Evolutionary conservation across 2,797 vertebrate species (phyloP).

Genomic region (Muscicapa comitata): DNA sequence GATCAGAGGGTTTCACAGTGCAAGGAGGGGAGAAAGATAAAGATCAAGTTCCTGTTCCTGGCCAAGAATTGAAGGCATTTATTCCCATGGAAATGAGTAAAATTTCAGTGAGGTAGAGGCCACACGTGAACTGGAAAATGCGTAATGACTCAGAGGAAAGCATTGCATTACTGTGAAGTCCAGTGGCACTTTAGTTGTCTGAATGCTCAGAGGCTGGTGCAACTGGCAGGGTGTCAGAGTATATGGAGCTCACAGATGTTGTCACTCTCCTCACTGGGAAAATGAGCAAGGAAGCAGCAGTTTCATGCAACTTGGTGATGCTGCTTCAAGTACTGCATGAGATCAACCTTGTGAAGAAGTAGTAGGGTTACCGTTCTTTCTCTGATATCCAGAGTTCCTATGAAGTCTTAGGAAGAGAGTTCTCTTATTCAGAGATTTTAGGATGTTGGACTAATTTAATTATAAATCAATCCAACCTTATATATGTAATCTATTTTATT

Average conservation of each 20-base stretch:
- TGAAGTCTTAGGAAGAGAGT: neutral
- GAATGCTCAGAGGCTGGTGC: neutral
- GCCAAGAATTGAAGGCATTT: neutral
- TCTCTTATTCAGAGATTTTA: neutral
- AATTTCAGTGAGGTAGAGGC: neutral
- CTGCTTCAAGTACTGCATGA: neutral
- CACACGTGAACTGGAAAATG: neutral
- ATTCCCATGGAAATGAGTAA: neutral
- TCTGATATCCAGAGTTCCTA: neutral
- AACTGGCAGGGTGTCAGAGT: neutral
- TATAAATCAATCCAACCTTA: neutral
- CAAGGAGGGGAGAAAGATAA: neutral
- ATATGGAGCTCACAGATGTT: neutral
- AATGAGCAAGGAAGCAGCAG: neutral
- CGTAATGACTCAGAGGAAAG: neutral
- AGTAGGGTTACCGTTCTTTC: neutral
- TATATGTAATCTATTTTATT: neutral
- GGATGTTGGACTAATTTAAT: slow-evolving; percentile 1
- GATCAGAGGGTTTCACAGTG: neutral
- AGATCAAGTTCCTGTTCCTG: neutral
- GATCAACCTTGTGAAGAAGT: neutral
- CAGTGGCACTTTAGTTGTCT: neutral
- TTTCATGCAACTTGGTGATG: neutral
- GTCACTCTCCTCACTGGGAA: neutral
- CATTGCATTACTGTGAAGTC: neutral